Base-by-base conservation (phyloP, 2,113 vertebrate genomes). In the Fulica atra region DNA sequence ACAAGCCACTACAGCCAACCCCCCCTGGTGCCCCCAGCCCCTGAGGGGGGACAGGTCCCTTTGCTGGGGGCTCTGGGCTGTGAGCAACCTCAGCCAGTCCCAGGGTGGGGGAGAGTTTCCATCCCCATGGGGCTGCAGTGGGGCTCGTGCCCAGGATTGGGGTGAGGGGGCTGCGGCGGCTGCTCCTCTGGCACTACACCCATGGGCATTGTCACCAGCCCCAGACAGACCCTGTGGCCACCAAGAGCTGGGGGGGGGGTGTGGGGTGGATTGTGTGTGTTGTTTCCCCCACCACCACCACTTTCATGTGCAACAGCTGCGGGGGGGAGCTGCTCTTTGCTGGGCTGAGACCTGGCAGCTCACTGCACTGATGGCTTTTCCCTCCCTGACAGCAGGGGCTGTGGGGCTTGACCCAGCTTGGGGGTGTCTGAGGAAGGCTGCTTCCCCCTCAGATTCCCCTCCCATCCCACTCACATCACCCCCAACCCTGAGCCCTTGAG, bases 31-130 rank as follows among this genome's bases (percentile, higher is more conserved):
- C 17, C n/a, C 44, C 61, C 13, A 3, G 5, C 46, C 36, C 9
- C 17, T 0, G 9, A 21, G 31, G 26, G 25, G 17, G 20, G 3
- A 4, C 4, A 0, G 11, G 7, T 16, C 73, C 18, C 59, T 13
- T 4, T 48, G 4, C 12, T 10, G 4, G 15, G 53, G 33, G 38
- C 29, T 10, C 36, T 5, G 36, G 31, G 14, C 17, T 51, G 46
- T 42, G 11, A 38, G 28, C 9, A 10, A 8, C 16, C 21, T 83
- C 17, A 7, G 18, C 42, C 7, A 4, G 24, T 25, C 33, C 7
- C 13, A 11, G 50, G 24, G n/a, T n/a, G n/a, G 16, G 46, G 18
- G 53, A 46, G 7, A 35, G 25, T 42, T 42, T 11, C 51, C 7
- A 1, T 24, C 33, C 46, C 26, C 5, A 2, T 4, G 74, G n/a